Base-by-base conservation (phyloP, 1,140 invertebrate genomes). In the Arctopsyche grandis region DNA sequence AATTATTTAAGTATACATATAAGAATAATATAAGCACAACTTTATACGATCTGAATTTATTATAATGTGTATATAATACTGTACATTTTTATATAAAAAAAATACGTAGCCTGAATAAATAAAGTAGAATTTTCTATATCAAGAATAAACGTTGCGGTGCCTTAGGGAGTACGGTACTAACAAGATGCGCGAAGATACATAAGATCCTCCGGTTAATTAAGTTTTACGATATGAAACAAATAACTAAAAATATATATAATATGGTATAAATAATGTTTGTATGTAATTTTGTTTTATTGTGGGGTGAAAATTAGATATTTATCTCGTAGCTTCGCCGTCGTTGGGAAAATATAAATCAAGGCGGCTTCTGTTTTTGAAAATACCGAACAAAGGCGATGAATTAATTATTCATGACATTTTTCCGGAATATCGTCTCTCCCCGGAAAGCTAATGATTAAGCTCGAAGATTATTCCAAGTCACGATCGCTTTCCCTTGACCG, bases 391-490 rank as follows among this genome's bases (percentile, higher is more conserved):
- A 74, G 48, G 26, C 71, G 43, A 26, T 46, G 22, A 38, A 74
- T 74, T 74, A 74, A 74, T 74, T 74, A 74, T 74, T 74, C 71
- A 74, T 74, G 71, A 29, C 71, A 38, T 74, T 74, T 74, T 74
- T 74, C 71, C 71, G 48, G 21, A 16, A 48, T 74, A 74, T 74
- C 71, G 21, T 73, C 43, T 74, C 43, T 70, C 71, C 43, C 7
- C 22, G 48, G 22, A 48, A 71, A 74, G 52, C 71, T 74, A 74
- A 74, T 74, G 71, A 74, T 74, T 74, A 74, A 74, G 71, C 52
- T 58, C 48, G 46, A 74, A 74, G 71, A 74, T 74, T 74, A 74
- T 74, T 74, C 71, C 71, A n/a, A 74, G 71, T 74, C 71, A 74
- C 71, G 71, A 58, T 58, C 71, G 52, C 71, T 24, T 58, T 46